These are phyloP conservation scores for Columba livia DNA, from an alignment of 2,113 vertebrate species.

Conservation along the genomic window DNA sequence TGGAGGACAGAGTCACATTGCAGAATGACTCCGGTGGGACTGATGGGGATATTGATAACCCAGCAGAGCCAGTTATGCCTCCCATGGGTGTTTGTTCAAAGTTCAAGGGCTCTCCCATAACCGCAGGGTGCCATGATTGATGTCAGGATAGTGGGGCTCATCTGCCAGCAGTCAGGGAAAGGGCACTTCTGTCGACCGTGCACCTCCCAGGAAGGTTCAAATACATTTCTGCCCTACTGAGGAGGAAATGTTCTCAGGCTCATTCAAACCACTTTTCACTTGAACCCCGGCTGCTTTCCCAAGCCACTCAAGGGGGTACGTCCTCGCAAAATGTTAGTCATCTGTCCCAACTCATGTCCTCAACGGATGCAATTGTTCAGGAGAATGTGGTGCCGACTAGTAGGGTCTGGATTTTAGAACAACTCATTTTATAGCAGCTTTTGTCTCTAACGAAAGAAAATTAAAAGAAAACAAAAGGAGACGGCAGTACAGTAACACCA, in stretches of 20 bases:
- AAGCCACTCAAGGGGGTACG: not conserved
- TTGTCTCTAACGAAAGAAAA: not conserved
- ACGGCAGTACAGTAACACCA: not conserved
- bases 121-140: not conserved
- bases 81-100: rapidly evolving
- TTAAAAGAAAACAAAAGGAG: not conserved
- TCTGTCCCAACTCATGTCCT: not conserved
- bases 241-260: not conserved
- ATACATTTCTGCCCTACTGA: not conserved
- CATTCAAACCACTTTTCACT: not conserved
- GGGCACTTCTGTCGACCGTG: not conserved
- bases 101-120: not conserved
- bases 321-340: not conserved
- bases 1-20: not conserved
- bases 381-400: not conserved
- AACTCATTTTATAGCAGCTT: not conserved
- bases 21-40: not conserved
- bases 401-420: not conserved
- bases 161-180: not conserved
- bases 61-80: not conserved
- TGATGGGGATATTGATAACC: not conserved
- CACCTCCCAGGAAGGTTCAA: not conserved
- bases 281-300: not conserved
- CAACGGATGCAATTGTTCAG: not conserved
- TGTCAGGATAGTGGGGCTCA: rapidly evolving